Evolutionary conservation across 2,797 vertebrate species (phyloP).

Genomic region (Corythornis leucogaster): DNA sequence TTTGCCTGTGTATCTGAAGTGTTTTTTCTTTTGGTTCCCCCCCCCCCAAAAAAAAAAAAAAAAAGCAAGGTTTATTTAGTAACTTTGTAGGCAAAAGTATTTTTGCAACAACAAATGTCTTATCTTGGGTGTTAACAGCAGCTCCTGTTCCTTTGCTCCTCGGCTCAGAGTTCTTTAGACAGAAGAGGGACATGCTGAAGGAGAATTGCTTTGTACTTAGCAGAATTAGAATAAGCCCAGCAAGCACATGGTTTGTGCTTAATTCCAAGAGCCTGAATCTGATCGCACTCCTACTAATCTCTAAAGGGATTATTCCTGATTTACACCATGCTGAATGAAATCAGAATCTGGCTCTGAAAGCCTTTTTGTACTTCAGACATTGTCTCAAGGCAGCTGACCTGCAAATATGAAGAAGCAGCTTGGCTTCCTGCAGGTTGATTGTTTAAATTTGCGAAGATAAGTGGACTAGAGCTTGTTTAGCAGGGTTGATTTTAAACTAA

Average conservation of each 20-base stretch:
- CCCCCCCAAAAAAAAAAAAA: too few species aligned
- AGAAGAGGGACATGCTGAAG: conserved; percentile 7
- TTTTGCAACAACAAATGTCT: background rate
- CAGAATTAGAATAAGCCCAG: conserved; percentile 57
- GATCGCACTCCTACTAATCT: conserved; percentile 50
- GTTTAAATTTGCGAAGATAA: conserved; percentile 39
- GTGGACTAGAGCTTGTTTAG: background rate
- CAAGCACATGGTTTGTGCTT: conserved; percentile 56
- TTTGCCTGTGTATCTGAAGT: background rate
- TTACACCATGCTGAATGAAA: background rate
- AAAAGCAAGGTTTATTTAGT: background rate
- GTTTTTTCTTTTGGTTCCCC: too few species aligned
- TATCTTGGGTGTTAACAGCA: background rate
- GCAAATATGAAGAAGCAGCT: background rate
- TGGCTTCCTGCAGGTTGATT: background rate
- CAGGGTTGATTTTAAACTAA: background rate
- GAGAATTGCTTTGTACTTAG: conserved; percentile 36
- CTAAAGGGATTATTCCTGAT: conserved; percentile 55
- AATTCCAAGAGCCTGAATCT: conserved; percentile 32
- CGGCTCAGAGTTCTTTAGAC: background rate
- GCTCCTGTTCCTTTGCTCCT: background rate
- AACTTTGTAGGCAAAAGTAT: background rate
- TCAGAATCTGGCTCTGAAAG: conserved; percentile 26
- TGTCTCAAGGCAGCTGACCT: conserved; percentile 27
- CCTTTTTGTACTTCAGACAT: background rate